A percentile compares a stretch with the other conserved stretches of the same genome.
phyloP scores from a whole-genome alignment of 2,113 vertebrate genomes.

The Myanophis thanlyinensis region DNA sequence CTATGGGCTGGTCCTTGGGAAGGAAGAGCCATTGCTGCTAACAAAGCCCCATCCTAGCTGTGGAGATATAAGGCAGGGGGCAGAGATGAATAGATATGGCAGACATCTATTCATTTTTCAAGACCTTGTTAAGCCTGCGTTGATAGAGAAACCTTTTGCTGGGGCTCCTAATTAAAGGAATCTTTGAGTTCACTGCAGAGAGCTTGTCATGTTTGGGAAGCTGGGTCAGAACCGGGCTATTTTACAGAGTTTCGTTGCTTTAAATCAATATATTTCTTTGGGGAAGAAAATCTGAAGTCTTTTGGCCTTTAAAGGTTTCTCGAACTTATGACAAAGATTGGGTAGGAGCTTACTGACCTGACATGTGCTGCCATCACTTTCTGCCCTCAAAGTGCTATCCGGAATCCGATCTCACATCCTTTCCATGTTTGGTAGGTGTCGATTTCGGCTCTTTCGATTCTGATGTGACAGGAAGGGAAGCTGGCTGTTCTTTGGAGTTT shows the following conservation, averaged over 20 bases:
- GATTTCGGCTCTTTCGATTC: background rate
- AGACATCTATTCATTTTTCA: too few relatives aligned
- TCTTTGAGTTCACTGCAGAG: too few relatives aligned
- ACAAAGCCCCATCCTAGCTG: too few relatives aligned
- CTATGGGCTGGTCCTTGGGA: too few relatives aligned
- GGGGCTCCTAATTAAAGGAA: too few relatives aligned
- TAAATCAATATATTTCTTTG: background rate
- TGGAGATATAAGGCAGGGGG: too few relatives aligned
- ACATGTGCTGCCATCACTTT: background rate
- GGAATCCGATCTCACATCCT: constrained; percentile 54
- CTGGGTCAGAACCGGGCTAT: too few relatives aligned
- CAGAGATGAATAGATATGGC: too few relatives aligned
- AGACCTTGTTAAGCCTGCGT: too few relatives aligned
- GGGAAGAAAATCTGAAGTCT: background rate
- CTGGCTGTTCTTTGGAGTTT: constrained; percentile 55
- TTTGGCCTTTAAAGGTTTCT: background rate
- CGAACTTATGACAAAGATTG: background rate
- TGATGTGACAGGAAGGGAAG: constrained; percentile 57
- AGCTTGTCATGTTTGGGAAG: too few relatives aligned
- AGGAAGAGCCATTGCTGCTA: too few relatives aligned
- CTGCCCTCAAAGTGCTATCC: constrained; percentile 71
- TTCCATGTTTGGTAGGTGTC: constrained; percentile 61
- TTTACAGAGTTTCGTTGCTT: background rate
- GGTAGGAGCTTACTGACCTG: background rate
- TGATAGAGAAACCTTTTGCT: too few relatives aligned